Evolutionary conservation across 1,140 invertebrate genomes (phyloP), one percentile per base, ranked within the genome.

Genomic region (Drosophila nebulosa): DNA sequence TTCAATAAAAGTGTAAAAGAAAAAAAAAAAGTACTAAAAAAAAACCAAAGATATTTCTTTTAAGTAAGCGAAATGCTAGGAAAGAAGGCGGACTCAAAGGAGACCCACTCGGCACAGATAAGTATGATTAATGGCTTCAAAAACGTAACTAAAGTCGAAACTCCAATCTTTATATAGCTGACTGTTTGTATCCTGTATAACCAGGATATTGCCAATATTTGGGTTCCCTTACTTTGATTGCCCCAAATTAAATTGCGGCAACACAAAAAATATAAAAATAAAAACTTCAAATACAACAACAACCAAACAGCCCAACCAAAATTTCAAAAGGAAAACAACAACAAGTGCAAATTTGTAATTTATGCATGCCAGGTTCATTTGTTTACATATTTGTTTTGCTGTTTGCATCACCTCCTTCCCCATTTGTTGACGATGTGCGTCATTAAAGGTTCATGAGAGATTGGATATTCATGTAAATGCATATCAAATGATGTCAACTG

Each of bases 1-100:
- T 76, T 76, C 74, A 76, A 76, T 76, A 74, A 74, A 76, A 59
- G 72, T 76, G 74, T 76, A 63, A 76, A 69, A 77, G 21, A 74
- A 74, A 64, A 30, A 42, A 46, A 46, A 46, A 21, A 21, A 21
- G 30, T 32, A 46, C 16, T 21, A 42, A 42, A 42, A 42, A 42
- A 42, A 39, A 39, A 36, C 32, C 4, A 1, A 27, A 0, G 7
- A 30, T 2, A 2, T 10, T 30, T 10, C 27, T 9, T 30, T 30
- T 30, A 9, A 6, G 6, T 1, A 9, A 5, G 26, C 5, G 1
- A 1, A 0, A 27, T n/a, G n/a, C n/a, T n/a, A 27, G 32, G 32
- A 35, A 7, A 36, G n/a, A n/a, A 3, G 35, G 35, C 2, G 0
- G 27, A 9, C n/a, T n/a, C 2, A 30, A 5, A 7, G 51, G 24